Evolutionary conservation across 2,113 vertebrate species (phyloP).

Genomic region (Podocnemis expansa): DNA sequence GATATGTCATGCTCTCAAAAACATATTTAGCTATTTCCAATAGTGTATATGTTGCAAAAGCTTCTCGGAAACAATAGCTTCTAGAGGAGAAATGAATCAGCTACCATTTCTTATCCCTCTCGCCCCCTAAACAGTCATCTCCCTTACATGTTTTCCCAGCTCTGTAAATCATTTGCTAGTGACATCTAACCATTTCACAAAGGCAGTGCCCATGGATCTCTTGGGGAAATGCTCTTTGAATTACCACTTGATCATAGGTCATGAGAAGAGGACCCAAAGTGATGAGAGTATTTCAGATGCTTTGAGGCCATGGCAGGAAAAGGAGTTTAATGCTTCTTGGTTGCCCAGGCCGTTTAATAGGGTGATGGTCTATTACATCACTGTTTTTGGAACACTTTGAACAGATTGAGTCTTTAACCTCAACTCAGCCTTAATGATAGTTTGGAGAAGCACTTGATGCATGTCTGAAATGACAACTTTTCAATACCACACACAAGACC

Average conservation of each 20-base stretch:
- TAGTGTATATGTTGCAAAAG: neutral
- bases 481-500: slow-evolving; percentile 6
- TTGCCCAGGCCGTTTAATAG: neutral
- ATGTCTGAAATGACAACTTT: slow-evolving; percentile 30
- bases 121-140: neutral
- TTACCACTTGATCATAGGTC: neutral
- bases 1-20: neutral
- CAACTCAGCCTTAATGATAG: neutral
- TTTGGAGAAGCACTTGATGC: neutral
- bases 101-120: neutral
- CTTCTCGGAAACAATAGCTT: neutral
- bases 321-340: neutral
- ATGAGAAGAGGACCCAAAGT: neutral
- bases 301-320: neutral
- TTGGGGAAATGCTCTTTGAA: neutral
- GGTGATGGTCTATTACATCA: neutral
- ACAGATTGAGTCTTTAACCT: neutral
- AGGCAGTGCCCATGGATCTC: neutral
- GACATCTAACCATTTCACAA: neutral
- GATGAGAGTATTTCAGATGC: neutral
- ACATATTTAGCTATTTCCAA: neutral
- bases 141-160: neutral
- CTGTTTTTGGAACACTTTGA: neutral
- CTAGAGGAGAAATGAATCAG: neutral
- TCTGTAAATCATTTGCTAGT: neutral